Evolutionary conservation across 2,113 vertebrate species (phyloP).

Genomic region (Sula dactylatra): DNA sequence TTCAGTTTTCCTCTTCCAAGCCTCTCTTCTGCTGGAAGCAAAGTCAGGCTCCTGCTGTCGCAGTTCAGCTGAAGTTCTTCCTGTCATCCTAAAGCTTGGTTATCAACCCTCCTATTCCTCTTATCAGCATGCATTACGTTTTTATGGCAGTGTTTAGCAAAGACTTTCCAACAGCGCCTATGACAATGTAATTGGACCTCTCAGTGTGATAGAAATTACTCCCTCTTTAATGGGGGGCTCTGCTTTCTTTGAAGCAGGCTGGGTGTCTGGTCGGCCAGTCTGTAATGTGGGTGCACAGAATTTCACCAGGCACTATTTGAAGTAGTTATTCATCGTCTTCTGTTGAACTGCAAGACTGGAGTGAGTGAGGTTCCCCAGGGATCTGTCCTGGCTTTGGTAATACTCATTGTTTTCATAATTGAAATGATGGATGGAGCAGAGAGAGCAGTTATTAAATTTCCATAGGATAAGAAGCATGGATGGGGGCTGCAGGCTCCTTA

Average conservation of each 20-base stretch:
- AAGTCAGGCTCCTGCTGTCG: background rate
- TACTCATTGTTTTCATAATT: constrained; percentile 34
- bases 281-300: background rate
- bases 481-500: background rate
- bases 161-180: background rate
- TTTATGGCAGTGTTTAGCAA: background rate
- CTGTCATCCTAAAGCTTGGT: background rate
- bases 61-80: constrained; percentile 10
- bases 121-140: background rate
- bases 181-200: background rate
- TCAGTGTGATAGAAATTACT: background rate
- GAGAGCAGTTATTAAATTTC: constrained; percentile 1
- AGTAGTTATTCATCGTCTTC: constrained; percentile 1
- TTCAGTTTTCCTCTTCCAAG: background rate
- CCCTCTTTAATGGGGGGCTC: background rate
- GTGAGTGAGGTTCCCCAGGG: background rate
- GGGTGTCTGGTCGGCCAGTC: background rate
- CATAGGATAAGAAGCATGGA: background rate
- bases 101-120: background rate
- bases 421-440: background rate
- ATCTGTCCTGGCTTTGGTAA: constrained; percentile 11
- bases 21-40: background rate
- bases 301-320: background rate
- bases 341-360: constrained; percentile 7
- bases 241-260: background rate